Base-by-base conservation (phyloP, 2,888 invertebrate species). In the Trichopoda pennipes region DNA sequence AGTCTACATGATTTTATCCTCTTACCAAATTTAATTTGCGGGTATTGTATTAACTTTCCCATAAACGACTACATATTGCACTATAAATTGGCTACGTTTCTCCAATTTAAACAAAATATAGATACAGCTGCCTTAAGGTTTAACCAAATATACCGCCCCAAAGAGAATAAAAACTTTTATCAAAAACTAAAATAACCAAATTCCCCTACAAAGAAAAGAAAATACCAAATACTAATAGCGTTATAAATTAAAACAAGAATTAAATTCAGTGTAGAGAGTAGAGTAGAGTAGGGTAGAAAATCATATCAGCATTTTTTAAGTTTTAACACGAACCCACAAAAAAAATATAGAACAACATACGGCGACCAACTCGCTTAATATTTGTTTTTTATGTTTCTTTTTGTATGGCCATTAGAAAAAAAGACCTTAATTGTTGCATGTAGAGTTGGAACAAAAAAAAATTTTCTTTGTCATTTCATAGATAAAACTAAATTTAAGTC, bases 401-500 rank as follows among this genome's bases (percentile, higher is more conserved):
- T 58, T 35, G 17, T 14, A 51, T 7, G 38, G 9, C 51, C 38
- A 49, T 19, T 47, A 3, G 55, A 19, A 42, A 51, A 56, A 49
- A n/a, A 17, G 19, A 58, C 49, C 12, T 70, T 58, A 72, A 79
- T 79, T 78, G 78, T 66, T 64, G 72, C 72, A 56, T 58, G 44
- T 23, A 35, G 42, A 8, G 35, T 61, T 32, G 14, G 23, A 55
- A 23, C 44, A 19, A 53, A 32, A 66, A 53, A 72, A 64, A 19
- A 64, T 21, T 55, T 63, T 32, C 14, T n/a, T 63, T 21, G 44
- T 60, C 19, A 49, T 64, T 64, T 72, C 9, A 23, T 23, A 69
- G 78, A 79, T 79, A 79, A 79, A 79, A 79, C 60, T 23, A 60
- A 79, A 72, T 78, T 53, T 66, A 66, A 73, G 78, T 66, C 72